Conservation (phyloP, 2,888 invertebrate species). For the Tachina lurida region DNA sequence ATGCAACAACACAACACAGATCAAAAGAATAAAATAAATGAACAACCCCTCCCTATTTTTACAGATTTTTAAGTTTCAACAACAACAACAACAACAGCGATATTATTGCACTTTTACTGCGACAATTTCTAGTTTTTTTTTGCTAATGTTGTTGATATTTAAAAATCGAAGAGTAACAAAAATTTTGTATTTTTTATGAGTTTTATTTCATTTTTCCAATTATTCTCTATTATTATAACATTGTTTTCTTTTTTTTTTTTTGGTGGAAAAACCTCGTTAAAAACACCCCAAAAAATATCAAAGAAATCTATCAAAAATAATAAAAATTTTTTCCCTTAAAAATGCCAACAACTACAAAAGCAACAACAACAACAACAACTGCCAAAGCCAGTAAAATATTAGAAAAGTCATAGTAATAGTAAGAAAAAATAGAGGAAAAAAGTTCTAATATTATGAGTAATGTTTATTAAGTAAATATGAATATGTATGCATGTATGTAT, state of each 20-base stretch:
- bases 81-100: slow-evolving; percentile 51
- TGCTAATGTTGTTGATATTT: slow-evolving; percentile 43
- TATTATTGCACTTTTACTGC: slow-evolving; percentile 74
- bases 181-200: slow-evolving; percentile 28
- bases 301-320: slow-evolving; percentile 80
- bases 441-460: slow-evolving; percentile 65
- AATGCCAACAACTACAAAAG: slow-evolving; percentile 66
- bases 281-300: slow-evolving; percentile 80
- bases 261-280: slow-evolving; percentile 79
- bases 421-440: slow-evolving; percentile 32
- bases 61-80: slow-evolving; percentile 46
- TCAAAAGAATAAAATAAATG: slow-evolving; percentile 27
- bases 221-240: slow-evolving; percentile 14
- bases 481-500: slow-evolving; percentile 37
- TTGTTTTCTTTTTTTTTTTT: slow-evolving; percentile 2
- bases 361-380: slow-evolving; percentile 35
- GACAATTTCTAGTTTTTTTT: slow-evolving; percentile 57
- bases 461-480: slow-evolving; percentile 70
- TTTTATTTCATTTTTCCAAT: slow-evolving; percentile 42
- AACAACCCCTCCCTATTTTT: slow-evolving; percentile 71
- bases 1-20: slow-evolving; percentile 3
- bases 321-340: slow-evolving; percentile 81
- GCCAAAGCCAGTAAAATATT: slow-evolving; percentile 35
- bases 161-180: slow-evolving; percentile 38
- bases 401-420: slow-evolving; percentile 54